These are phyloP conservation scores for Propithecus coquereli DNA, from an alignment of 2,113 vertebrate species.

Conservation along the genomic window DNA sequence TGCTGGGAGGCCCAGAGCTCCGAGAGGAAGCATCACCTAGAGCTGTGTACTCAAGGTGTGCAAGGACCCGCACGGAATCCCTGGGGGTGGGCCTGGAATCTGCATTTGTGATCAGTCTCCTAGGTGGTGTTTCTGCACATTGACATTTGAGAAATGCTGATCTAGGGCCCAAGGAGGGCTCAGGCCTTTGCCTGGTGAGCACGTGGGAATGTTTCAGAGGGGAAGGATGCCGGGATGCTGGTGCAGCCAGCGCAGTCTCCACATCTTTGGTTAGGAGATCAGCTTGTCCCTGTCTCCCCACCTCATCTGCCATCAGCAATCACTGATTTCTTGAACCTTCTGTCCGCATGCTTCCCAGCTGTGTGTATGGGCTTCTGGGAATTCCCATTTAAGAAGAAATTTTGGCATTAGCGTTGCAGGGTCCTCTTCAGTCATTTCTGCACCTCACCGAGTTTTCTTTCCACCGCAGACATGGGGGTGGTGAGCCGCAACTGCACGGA, in stretches of 20 bases:
- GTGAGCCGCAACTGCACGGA: constrained; percentile 96
- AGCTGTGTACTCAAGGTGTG: not conserved
- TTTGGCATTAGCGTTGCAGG: not conserved
- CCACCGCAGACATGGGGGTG: constrained; percentile 81
- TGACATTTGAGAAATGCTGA: not conserved
- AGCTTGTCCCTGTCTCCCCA: not conserved
- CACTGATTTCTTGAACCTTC: not conserved
- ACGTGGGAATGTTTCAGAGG: not conserved
- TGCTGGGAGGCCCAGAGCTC: not conserved
- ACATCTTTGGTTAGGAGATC: not conserved
- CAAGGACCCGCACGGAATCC: not conserved
- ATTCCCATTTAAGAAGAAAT: not conserved
- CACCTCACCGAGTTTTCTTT: not conserved
- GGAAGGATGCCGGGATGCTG: not conserved
- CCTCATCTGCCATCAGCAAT: not conserved
- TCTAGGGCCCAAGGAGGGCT: not conserved
- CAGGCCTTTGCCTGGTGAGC: too few relatives aligned
- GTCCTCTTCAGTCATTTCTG: not conserved
- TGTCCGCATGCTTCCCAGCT: not conserved
- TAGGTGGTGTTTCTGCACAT: not conserved
- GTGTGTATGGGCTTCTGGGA: not conserved
- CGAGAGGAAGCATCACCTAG: accelerated
- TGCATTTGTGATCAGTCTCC: not conserved
- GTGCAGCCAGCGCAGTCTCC: not conserved
- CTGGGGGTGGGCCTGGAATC: too few relatives aligned